A percentile compares a stretch with the other conserved stretches of the same genome.
Conservation (phyloP, 64 coral and sea anemone species). For the Montipora cactus region DNA sequence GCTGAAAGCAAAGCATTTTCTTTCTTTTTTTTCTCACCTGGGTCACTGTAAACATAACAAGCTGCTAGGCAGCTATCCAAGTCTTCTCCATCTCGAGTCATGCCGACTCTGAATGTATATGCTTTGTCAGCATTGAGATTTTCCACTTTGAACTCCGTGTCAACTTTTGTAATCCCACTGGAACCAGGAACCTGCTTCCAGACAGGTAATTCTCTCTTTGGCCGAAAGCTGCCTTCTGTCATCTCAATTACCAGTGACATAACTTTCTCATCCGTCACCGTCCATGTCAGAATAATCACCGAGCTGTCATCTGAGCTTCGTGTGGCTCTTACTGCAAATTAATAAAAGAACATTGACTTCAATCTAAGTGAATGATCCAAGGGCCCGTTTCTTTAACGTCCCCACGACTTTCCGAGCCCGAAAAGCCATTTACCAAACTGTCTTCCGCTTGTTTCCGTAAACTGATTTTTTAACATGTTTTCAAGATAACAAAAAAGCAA, state of each 20-base stretch:
- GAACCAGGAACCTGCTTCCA: constrained; percentile 40
- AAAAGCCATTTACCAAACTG: too few species aligned
- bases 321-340: neutral
- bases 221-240: neutral
- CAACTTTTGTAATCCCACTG: neutral
- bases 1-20: too few species aligned
- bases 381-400: too few species aligned
- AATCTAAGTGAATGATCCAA: neutral
- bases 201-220: neutral
- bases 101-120: constrained; percentile 54
- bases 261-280: neutral
- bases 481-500: too few species aligned
- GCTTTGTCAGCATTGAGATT: constrained; percentile 17
- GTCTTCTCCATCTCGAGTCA: neutral
- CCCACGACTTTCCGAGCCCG: too few species aligned
- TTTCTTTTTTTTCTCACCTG: neutral
- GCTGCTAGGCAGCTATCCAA: neutral
- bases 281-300: constrained; percentile 26
- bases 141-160: constrained; percentile 17
- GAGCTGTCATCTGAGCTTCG: neutral
- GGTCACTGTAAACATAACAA: neutral
- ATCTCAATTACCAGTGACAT: neutral
- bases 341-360: neutral
- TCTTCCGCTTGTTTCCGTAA: too few species aligned
- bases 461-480: too few species aligned